Percentiles rank a stretch among this genome's conserved stretches.
These are phyloP conservation scores for Sorex araneus DNA, from an alignment of 2,113 vertebrate species.

Conservation along the genomic window DNA sequence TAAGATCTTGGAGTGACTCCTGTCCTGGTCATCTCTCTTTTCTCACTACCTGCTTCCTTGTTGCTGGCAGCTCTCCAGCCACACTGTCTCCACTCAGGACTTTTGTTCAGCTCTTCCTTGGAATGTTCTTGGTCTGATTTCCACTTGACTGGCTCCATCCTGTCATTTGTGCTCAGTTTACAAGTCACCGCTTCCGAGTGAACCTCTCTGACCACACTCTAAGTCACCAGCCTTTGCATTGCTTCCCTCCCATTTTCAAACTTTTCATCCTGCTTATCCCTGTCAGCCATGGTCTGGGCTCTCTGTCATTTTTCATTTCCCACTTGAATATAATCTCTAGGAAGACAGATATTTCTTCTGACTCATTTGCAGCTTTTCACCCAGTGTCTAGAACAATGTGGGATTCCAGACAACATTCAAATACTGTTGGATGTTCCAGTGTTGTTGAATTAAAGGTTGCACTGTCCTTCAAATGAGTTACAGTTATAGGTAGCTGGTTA, in stretches of 20 bases:
- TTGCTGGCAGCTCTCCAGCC: neutral
- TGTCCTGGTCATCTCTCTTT: neutral
- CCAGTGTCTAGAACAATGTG: neutral
- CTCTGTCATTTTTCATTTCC: neutral
- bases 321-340: neutral
- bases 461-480: neutral
- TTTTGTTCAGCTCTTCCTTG: neutral
- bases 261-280: neutral
- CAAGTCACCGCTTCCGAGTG: neutral
- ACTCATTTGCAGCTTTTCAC: neutral
- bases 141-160: neutral
- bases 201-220: neutral
- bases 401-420: neutral
- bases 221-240: neutral
- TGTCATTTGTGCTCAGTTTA: neutral
- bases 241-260: neutral
- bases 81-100: neutral
- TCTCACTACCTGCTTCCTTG: neutral
- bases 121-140: neutral
- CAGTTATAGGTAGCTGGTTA: neutral
- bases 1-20: neutral
- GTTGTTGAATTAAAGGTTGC: conserved; percentile 7
- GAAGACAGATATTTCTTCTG: neutral
- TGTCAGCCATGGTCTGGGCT: neutral
- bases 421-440: neutral